Percentiles rank a stretch among this genome's conserved stretches.
These are phyloP conservation scores for Platanista minor DNA, from an alignment of 2,113 vertebrate genomes.

Conservation along the genomic window DNA sequence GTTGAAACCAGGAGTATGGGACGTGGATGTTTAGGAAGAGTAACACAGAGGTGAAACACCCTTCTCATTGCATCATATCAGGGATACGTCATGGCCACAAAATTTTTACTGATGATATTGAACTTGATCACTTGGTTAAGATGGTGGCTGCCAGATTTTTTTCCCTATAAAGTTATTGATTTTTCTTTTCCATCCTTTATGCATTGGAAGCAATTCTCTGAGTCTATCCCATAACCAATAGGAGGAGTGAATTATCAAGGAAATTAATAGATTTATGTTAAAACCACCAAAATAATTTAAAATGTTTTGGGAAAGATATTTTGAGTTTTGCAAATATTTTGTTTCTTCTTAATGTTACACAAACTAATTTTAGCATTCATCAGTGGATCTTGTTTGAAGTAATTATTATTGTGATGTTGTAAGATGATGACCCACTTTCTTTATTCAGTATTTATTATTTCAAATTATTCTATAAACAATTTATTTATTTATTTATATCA, in stretches of 20 bases:
- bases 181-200: not conserved
- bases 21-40: not conserved
- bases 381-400: not conserved
- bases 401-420: not conserved
- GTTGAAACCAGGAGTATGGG: not conserved
- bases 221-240: not conserved
- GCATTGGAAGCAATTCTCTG: not conserved
- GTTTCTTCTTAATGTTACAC: not conserved
- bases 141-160: not conserved
- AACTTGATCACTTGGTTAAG: not conserved
- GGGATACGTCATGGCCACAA: fast-evolving
- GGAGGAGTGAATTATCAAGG: not conserved
- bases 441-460: not conserved
- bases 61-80: not conserved
- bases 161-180: not conserved
- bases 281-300: not conserved
- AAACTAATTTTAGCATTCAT: not conserved
- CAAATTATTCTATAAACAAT: not conserved
- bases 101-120: not conserved
- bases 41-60: too few species aligned
- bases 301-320: not conserved
- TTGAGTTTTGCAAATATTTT: not conserved
- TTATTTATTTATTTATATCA: not conserved
- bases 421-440: not conserved
- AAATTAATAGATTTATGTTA: not conserved